Evolutionary conservation across 2,797 vertebrate genomes (phyloP), one percentile per base, ranked within the genome.

Genomic region (Ispidina picta): DNA sequence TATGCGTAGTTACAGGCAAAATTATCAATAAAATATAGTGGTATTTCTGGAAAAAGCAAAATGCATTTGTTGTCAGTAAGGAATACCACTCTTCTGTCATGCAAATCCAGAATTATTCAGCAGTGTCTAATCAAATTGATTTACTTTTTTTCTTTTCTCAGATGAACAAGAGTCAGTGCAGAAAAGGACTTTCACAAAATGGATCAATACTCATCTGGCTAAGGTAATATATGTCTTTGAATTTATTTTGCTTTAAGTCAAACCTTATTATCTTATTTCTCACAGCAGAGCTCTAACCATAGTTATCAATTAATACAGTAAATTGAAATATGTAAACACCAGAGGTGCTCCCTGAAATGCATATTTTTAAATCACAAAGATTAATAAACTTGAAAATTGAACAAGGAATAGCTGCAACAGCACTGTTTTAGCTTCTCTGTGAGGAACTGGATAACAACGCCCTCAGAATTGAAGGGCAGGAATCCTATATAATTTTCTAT

Each of bases 161-260:
- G 99, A 99, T 98, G 99, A 99, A 87, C 99, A 99, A 97, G 99
- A 99, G 92, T 98, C 99, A 33, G 99, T 99, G 86, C 99, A 99
- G 97, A 99, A 99, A 94, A 98, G 99, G 92, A 99, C 99, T 43
- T 99, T 99, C 95, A 99, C 99, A 16, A 99, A 99, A 98, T 99
- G 99, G 99, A 99, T 99, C 98, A 99, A 99, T 97, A 99, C 99
- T 96, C 99, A 99, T 95, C 98, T 99, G 97, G 98, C 98, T 90
- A 99, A 99, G 99, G 99, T 99, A 98, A 98, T 58, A 86, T 65
- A 74, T 68, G 43, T 0, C 37, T 82, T 73, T 39, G 7, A 66
- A 41, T 62, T 41, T 41, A 13, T n/a, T 17, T 2, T 28, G 25
- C 65, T 22, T 33, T 25, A 9, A 72, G 31, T 66, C 19, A 37